A percentile compares a stretch with the other conserved stretches of the same genome.
phyloP scores from a whole-genome alignment of 2,888 invertebrate genomes.

The Pristionchus mayeri region DNA sequence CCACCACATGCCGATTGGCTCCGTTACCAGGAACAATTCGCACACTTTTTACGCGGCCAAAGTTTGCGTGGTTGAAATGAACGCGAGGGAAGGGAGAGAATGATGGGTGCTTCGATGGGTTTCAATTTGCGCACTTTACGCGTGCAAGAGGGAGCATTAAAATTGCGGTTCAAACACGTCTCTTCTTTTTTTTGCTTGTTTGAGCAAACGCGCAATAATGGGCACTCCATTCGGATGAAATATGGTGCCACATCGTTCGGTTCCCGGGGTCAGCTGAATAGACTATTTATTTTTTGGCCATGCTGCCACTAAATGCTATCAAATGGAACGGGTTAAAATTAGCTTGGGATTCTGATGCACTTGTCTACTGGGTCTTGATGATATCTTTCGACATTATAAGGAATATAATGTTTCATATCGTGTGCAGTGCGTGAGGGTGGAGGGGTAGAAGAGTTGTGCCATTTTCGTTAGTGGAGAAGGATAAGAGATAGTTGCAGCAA shows the following conservation, averaged over 20 bases:
- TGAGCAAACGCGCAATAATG: constrained; percentile 12
- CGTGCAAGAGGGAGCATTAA: neutral
- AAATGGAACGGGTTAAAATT: too few species aligned
- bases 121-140: neutral
- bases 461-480: too few species aligned
- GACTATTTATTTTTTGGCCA: too few species aligned
- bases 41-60: neutral
- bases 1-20: neutral
- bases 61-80: neutral
- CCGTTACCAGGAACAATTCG: neutral
- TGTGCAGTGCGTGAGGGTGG: too few species aligned
- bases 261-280: neutral
- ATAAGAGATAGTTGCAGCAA: too few species aligned
- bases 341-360: too few species aligned
- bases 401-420: too few species aligned
- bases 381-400: too few species aligned
- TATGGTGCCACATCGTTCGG: neutral
- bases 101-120: neutral
- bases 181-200: neutral
- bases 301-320: too few species aligned
- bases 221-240: neutral
- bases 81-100: neutral
- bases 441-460: too few species aligned
- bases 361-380: too few species aligned
- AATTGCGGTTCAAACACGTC: constrained; percentile 7